A percentile compares a stretch with the other conserved stretches of the same genome.
These are phyloP conservation scores for Sebastes trivittatus DNA, from an alignment of 2,797 vertebrate genomes.

Conservation along the genomic window DNA sequence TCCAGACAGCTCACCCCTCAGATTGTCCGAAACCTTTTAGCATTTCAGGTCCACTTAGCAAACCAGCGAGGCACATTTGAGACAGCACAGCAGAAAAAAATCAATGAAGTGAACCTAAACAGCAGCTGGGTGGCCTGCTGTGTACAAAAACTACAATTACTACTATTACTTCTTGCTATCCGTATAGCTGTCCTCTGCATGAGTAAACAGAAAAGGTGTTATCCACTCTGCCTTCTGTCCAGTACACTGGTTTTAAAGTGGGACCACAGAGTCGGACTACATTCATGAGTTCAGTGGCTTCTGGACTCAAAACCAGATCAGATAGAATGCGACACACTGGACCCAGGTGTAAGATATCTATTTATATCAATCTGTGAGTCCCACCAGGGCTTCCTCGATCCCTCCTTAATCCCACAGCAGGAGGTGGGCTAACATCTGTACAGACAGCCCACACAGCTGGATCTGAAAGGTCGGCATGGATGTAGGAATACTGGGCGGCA, in stretches of 20 bases:
- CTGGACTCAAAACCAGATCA: neutral
- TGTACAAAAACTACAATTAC: neutral
- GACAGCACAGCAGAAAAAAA: neutral
- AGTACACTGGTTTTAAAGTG: neutral
- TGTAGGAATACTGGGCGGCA: neutral
- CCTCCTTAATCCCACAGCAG: slow-evolving; percentile 37
- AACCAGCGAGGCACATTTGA: slow-evolving; percentile 3
- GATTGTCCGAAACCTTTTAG: slow-evolving; percentile 37
- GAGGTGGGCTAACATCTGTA: slow-evolving; percentile 45
- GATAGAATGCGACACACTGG: neutral
- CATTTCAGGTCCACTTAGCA: slow-evolving; percentile 44
- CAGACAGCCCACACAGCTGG: slow-evolving; percentile 48
- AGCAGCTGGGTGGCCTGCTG: neutral
- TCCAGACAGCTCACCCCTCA: neutral
- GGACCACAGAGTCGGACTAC: neutral
- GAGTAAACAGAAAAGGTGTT: neutral
- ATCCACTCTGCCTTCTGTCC: neutral
- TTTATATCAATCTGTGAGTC: slow-evolving; percentile 1
- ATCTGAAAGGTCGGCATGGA: slow-evolving; percentile 56
- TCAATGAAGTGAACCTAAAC: slow-evolving; percentile 9
- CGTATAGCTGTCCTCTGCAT: neutral
- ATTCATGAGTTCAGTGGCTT: neutral
- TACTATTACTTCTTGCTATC: neutral
- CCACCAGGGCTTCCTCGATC: slow-evolving; percentile 9
- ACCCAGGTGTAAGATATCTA: neutral